A percentile compares a stretch with the other conserved stretches of the same genome.
Conservation (phyloP, 2,797 vertebrate genomes). For the Enteromius argenteus region DNA sequence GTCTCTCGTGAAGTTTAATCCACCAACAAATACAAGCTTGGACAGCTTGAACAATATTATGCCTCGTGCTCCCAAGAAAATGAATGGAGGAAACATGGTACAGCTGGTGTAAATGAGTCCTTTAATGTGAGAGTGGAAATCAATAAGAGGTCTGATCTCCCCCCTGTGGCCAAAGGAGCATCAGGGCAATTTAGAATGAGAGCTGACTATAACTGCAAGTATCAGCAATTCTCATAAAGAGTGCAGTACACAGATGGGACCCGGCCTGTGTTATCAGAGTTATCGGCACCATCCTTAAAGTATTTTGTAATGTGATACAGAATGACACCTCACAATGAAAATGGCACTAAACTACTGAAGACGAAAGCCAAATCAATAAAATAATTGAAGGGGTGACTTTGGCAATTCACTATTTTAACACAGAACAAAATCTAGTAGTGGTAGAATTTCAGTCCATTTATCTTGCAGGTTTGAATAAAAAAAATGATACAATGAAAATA, state of each 20-base stretch:
- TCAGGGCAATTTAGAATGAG: constrained; percentile 42
- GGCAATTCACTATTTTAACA: background rate
- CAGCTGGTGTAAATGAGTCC: constrained; percentile 51
- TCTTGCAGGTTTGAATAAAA: background rate
- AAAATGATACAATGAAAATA: background rate
- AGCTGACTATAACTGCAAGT: constrained; percentile 42
- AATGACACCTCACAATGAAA: constrained; percentile 1
- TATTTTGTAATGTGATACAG: constrained; percentile 2
- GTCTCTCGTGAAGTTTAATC: background rate
- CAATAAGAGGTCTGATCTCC: constrained; percentile 53
- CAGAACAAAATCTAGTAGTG: background rate
- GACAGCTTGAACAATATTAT: constrained; percentile 2
- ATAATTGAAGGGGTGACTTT: background rate
- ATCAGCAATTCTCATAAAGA: constrained; percentile 42
- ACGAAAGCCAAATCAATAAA: background rate
- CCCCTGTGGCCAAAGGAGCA: constrained; percentile 47
- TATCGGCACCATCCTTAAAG: constrained; percentile 6
- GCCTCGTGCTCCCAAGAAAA: constrained; percentile 13
- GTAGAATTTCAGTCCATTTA: background rate
- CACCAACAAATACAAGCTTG: constrained; percentile 8
- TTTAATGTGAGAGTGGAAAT: constrained; percentile 58
- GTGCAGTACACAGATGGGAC: constrained; percentile 31
- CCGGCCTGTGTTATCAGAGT: constrained; percentile 1
- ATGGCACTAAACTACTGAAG: background rate
- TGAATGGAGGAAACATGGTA: constrained; percentile 28